Conservation (phyloP, 2,888 invertebrate species). For the Scaptodrosophila latifasciaeformis region DNA sequence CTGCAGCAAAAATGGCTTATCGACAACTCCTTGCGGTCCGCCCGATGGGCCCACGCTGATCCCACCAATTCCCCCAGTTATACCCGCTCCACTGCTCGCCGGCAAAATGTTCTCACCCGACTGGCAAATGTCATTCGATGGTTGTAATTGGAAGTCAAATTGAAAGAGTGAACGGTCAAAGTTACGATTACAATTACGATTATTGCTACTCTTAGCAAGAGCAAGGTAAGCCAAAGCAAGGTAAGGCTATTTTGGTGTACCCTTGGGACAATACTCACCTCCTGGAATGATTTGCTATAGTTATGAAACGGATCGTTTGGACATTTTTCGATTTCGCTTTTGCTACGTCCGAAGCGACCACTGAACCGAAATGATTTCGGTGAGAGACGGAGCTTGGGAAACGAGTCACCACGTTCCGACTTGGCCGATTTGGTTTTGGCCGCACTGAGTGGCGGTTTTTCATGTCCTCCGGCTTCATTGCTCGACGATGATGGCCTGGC, state of each 20-base stretch:
- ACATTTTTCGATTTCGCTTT: slow-evolving; percentile 73
- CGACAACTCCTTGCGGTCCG: slow-evolving; percentile 83
- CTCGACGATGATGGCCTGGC: slow-evolving; percentile 38
- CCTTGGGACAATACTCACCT: slow-evolving; percentile 65
- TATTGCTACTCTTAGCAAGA: background rate
- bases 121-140: slow-evolving; percentile 31
- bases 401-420: slow-evolving; percentile 72
- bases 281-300: slow-evolving; percentile 74
- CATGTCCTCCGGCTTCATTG: background rate
- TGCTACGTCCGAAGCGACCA: slow-evolving; percentile 73
- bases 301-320: slow-evolving; percentile 70
- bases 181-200: background rate
- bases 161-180: background rate
- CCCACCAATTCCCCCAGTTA: slow-evolving; percentile 52
- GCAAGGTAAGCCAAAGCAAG: background rate
- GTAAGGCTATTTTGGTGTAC: too few species aligned
- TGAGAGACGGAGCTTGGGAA: slow-evolving; percentile 72
- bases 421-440: slow-evolving; percentile 54
- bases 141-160: background rate
- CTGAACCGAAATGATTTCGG: slow-evolving; percentile 74
- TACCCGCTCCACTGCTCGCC: slow-evolving; percentile 49
- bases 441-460: slow-evolving; percentile 19
- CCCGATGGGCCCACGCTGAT: slow-evolving; percentile 69
- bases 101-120: slow-evolving; percentile 52
- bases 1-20: slow-evolving; percentile 89